phyloP scores from a whole-genome alignment of 35 echinoderm and acorn worm species.

The Chiridota heheva region DNA sequence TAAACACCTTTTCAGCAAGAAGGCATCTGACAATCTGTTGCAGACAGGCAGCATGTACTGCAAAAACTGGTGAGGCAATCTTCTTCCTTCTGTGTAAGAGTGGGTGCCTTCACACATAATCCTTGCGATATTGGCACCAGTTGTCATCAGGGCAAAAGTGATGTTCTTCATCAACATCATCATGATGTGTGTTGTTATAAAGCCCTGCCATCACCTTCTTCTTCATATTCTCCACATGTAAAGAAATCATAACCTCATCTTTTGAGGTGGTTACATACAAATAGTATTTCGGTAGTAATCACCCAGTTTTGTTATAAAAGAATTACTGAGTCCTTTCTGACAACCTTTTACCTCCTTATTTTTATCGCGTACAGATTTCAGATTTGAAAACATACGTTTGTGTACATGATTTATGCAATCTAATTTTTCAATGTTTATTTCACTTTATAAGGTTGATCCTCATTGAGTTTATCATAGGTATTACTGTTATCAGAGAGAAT shows the following conservation, averaged over 20 bases:
- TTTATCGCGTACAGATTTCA: no score
- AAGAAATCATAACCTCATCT: background rate
- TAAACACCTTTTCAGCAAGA: background rate
- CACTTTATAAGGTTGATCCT: no score
- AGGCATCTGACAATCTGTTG: background rate
- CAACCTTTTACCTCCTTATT: no score
- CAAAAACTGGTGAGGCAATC: background rate
- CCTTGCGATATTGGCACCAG: background rate
- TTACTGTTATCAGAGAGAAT: slow-evolving; percentile 54
- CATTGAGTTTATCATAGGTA: no score
- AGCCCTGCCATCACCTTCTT: slow-evolving; percentile 3
- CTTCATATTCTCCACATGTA: background rate
- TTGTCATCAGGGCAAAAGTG: slow-evolving; percentile 4
- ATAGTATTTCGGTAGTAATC: no score
- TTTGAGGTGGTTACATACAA: slow-evolving; percentile 2
- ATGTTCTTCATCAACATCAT: slow-evolving; percentile 12
- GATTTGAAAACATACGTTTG: no score
- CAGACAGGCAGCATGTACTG: background rate
- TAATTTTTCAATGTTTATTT: no score
- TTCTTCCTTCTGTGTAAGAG: background rate
- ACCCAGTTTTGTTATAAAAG: no score
- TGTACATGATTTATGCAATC: no score
- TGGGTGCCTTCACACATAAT: slow-evolving; percentile 15
- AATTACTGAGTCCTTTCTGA: no score
- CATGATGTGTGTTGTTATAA: background rate